Evolutionary conservation across 2,797 vertebrate species (phyloP).

Genomic region (Manis javanica): DNA sequence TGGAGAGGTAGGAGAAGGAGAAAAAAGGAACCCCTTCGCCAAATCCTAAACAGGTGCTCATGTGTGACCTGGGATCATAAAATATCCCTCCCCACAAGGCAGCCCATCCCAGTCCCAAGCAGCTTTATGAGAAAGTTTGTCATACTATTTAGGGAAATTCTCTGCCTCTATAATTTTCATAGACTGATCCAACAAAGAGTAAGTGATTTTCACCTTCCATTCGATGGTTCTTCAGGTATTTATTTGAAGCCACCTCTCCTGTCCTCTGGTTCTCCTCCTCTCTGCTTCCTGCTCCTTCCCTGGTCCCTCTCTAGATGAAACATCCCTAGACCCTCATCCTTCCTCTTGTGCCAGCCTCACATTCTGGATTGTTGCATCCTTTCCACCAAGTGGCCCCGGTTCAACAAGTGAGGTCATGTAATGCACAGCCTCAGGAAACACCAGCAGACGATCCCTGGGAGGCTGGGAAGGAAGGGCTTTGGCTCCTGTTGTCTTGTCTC

Average conservation of each 20-base stretch:
- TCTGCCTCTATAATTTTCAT: neutral
- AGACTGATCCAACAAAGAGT: neutral
- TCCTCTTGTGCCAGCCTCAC: neutral
- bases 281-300: neutral
- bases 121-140: neutral
- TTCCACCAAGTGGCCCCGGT: neutral
- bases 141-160: neutral
- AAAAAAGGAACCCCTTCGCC: neutral
- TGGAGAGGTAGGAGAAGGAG: no score
- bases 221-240: neutral
- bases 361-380: neutral
- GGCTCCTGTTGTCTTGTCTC: neutral
- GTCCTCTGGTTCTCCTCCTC: neutral
- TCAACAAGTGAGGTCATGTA: neutral
- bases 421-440: neutral
- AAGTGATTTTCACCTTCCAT: neutral
- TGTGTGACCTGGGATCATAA: neutral
- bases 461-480: neutral
- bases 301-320: neutral
- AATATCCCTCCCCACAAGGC: no score
- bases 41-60: neutral
- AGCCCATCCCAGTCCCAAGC: neutral
- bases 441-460: neutral
- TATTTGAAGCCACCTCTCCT: neutral
- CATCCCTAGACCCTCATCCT: neutral